These are phyloP conservation scores for Pandion haliaetus DNA, from an alignment of 2,113 vertebrate species.

Conservation along the genomic window DNA sequence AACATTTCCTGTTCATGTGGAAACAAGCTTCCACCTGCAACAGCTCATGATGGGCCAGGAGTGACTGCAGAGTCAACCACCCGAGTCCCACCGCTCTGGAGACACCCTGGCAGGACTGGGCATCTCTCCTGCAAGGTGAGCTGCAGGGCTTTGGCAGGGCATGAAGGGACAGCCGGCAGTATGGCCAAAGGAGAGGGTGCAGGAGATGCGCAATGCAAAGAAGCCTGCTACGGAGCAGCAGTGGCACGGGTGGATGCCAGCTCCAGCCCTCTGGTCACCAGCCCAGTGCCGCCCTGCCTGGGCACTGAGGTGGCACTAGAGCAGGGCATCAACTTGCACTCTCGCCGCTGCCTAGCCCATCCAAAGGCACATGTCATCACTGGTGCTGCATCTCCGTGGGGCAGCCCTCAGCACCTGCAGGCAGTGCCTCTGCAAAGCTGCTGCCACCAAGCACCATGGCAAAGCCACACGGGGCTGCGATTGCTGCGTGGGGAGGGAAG, in stretches of 20 bases:
- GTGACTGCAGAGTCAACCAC: neutral
- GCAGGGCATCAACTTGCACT: neutral
- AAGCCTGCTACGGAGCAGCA: neutral
- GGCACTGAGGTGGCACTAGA: neutral
- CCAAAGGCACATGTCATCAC: fast-evolving
- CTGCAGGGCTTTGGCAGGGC: neutral
- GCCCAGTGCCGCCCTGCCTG: neutral
- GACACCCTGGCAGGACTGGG: neutral
- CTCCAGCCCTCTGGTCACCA: neutral
- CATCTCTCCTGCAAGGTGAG: neutral
- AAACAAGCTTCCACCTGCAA: neutral
- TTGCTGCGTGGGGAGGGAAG: neutral
- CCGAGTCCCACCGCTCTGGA: neutral
- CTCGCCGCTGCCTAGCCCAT: too few species aligned
- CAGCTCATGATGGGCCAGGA: neutral
- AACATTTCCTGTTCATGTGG: neutral
- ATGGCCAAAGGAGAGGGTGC: fast-evolving
- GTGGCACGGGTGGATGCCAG: neutral
- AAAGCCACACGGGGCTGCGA: neutral
- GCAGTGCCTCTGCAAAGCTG: neutral
- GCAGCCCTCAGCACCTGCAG: neutral
- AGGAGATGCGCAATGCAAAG: fast-evolving
- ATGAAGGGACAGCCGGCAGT: fast-evolving
- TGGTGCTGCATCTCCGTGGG: fast-evolving
- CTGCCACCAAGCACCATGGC: neutral